A percentile compares a stretch with the other conserved stretches of the same genome.
Evolutionary conservation across 2,113 vertebrate genomes (phyloP).

Genomic region (Opisthocomus hoazin): DNA sequence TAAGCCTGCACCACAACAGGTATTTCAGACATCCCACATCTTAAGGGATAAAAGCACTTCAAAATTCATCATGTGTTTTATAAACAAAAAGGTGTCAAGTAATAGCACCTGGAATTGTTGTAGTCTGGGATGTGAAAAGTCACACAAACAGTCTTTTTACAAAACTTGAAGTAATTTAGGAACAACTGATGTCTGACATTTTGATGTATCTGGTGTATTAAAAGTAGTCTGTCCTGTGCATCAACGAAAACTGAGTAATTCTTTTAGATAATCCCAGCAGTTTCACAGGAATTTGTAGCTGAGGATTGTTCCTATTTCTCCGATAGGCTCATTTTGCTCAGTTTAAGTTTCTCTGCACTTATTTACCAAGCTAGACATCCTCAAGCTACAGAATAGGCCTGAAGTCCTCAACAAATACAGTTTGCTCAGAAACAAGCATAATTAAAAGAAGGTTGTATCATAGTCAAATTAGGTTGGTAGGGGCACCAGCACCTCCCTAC

Average conservation of each 20-base stretch:
- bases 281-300: neutral
- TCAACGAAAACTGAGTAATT: neutral
- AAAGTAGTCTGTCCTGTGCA: neutral
- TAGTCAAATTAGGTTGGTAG: neutral
- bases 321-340: neutral
- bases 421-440: neutral
- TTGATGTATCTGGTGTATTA: neutral
- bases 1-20: fast-evolving
- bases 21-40: neutral
- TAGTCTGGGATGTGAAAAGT: neutral
- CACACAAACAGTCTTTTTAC: neutral
- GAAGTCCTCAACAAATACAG: neutral
- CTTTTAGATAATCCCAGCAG: neutral
- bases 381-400: neutral
- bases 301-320: neutral
- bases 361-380: neutral
- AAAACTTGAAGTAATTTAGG: neutral
- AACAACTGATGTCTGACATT: neutral
- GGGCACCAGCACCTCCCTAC: neutral
- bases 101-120: neutral
- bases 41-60: neutral
- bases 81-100: neutral
- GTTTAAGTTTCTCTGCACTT: neutral
- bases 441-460: neutral
- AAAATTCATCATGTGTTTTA: neutral